phyloP scores from a whole-genome alignment of 2,797 vertebrate genomes.

The Psittacula echo region DNA sequence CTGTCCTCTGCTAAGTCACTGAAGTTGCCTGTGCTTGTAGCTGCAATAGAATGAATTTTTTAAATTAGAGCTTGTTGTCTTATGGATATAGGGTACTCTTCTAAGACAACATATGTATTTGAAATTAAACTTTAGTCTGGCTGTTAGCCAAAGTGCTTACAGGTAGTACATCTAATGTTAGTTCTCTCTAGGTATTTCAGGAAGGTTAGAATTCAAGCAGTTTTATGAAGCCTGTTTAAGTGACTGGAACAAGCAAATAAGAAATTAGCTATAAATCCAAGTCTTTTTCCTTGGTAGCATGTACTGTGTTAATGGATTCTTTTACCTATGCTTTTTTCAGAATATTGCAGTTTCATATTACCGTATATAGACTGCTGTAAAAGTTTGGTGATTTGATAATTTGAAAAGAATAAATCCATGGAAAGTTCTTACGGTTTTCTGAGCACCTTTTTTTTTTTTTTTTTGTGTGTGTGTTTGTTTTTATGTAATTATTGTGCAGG shows the following conservation, averaged over 20 bases:
- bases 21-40: background rate
- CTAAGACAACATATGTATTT: background rate
- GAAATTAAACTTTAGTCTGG: background rate
- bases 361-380: background rate
- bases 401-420: background rate
- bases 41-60: background rate
- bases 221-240: background rate
- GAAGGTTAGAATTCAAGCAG: background rate
- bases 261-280: conserved; percentile 2
- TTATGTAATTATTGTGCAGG: background rate
- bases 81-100: background rate
- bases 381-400: background rate
- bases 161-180: background rate
- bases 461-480: background rate
- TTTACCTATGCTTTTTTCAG: background rate
- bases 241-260: background rate
- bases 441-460: background rate
- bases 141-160: background rate
- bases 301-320: background rate
- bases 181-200: background rate
- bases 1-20: background rate
- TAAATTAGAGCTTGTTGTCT: background rate
- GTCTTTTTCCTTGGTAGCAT: background rate
- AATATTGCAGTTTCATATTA: background rate
- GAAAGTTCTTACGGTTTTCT: background rate